These are phyloP conservation scores for Magallana angulata DNA, from an alignment of 1,140 invertebrate species.

Conservation along the genomic window DNA sequence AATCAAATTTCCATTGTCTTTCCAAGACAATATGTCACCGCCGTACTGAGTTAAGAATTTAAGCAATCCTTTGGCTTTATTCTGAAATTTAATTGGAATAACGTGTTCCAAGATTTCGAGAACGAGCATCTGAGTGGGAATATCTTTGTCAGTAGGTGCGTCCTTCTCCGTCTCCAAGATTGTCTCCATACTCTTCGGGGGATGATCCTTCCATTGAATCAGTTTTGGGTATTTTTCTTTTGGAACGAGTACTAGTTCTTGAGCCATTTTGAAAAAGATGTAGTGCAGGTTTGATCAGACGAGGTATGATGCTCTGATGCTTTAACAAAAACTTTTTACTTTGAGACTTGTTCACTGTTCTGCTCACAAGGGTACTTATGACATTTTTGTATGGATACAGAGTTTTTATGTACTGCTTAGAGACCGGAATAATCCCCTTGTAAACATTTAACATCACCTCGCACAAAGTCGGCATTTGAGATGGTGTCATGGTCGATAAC, in stretches of 20 bases:
- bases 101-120: background rate
- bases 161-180: background rate
- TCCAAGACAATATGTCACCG: background rate
- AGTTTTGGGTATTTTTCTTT: slow-evolving; percentile 25
- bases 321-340: slow-evolving; percentile 1
- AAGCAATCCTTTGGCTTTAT: slow-evolving; percentile 5
- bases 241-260: slow-evolving; percentile 32
- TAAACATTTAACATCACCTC: slow-evolving; percentile 48
- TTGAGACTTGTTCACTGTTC: background rate
- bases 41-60: background rate
- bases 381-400: slow-evolving; percentile 19
- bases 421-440: slow-evolving; percentile 7
- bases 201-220: background rate
- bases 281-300: slow-evolving; percentile 24
- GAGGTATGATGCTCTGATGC: background rate
- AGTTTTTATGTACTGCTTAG: slow-evolving; percentile 3
- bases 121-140: background rate
- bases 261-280: slow-evolving; percentile 9
- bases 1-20: background rate
- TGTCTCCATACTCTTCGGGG: background rate
- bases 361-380: background rate
- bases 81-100: slow-evolving; percentile 28
- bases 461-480: slow-evolving; percentile 36
- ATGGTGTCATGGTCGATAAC: slow-evolving; percentile 14
- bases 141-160: background rate